Evolutionary conservation across 2,113 vertebrate genomes (phyloP), one percentile per base, ranked within the genome.

Genomic region (Lynx canadensis): DNA sequence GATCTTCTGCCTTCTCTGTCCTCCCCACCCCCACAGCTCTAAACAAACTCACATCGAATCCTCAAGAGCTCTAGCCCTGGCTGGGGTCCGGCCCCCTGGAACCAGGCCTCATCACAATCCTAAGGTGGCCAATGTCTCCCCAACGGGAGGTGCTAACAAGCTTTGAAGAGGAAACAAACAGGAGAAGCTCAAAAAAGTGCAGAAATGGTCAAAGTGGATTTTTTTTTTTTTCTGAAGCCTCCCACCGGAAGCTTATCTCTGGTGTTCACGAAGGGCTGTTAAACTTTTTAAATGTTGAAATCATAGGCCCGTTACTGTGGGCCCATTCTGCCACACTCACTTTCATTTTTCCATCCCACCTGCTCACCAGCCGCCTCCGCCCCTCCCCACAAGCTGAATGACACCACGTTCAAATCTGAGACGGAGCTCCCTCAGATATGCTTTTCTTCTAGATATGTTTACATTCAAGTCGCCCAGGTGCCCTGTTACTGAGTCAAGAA

Each of bases 141-240:
- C 36, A 50, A 15, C 3, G 3, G 74, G 69, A 95, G 76, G 73
- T 33, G 80, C 71, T 92, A 90, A 94, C 48, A 76, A 90, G 79
- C 89, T 95, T 88, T 93, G 94, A 73, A 94, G 86, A 95, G n/a
- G 88, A 95, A 97, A 45, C 48, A 82, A 81, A 86, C 63, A 73
- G 65, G 29, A 85, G 63, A 38, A 74, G n/a, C 69, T 76, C 52
- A 36, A 15, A 73, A 73, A 88, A 91, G 36, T 16, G 31, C 68
- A 87, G 48, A 60, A 63, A 65, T 41, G 38, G 41, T 91, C 48
- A 33, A 68, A 80, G 76, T 38, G 89, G 21, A 0, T 25, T 25
- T 79, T 78, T 41, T 74, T 74, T 89, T 23, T 29, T 74, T 79
- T 85, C 18, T 14, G 15, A 74, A 73, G 50, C 79, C 25, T 86